Evolutionary conservation across 2,113 vertebrate species (phyloP).

Genomic region (Caranx melampygus): DNA sequence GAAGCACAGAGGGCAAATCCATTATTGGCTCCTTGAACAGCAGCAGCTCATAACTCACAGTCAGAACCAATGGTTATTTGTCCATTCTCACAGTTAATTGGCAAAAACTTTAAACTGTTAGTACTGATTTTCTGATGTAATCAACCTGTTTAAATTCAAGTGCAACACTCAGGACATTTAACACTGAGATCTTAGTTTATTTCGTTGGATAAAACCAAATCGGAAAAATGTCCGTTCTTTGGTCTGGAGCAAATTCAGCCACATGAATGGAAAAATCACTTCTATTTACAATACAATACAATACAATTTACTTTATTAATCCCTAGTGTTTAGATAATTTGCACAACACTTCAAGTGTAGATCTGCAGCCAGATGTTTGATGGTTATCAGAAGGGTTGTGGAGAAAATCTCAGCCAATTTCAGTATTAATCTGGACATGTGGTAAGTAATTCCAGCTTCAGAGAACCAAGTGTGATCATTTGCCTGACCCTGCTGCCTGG

Average conservation of each 20-base stretch:
- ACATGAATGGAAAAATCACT: neutral
- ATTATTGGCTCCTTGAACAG: constrained; percentile 38
- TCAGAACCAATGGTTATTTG: neutral
- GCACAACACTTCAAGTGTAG: neutral
- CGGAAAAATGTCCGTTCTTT: neutral
- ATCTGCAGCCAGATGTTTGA: neutral
- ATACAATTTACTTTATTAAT: too few relatives aligned
- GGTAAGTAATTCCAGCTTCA: constrained; percentile 7
- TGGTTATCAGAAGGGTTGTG: neutral
- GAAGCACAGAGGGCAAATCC: constrained; percentile 77
- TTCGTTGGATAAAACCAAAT: neutral
- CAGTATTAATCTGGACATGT: neutral
- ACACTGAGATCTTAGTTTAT: too few relatives aligned
- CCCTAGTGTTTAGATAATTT: too few relatives aligned
- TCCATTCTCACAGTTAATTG: neutral
- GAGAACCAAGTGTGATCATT: constrained; percentile 64
- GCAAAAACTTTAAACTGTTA: too few relatives aligned
- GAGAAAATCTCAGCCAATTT: neutral
- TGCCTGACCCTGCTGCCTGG: constrained; percentile 69
- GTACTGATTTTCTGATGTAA: too few relatives aligned
- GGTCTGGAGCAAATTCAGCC: neutral
- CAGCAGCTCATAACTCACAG: neutral
- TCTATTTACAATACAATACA: too few relatives aligned
- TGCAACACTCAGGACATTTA: too few relatives aligned
- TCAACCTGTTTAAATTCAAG: too few relatives aligned